phyloP scores from a whole-genome alignment of 2,888 invertebrate species.

The Phorcus lineatus region DNA sequence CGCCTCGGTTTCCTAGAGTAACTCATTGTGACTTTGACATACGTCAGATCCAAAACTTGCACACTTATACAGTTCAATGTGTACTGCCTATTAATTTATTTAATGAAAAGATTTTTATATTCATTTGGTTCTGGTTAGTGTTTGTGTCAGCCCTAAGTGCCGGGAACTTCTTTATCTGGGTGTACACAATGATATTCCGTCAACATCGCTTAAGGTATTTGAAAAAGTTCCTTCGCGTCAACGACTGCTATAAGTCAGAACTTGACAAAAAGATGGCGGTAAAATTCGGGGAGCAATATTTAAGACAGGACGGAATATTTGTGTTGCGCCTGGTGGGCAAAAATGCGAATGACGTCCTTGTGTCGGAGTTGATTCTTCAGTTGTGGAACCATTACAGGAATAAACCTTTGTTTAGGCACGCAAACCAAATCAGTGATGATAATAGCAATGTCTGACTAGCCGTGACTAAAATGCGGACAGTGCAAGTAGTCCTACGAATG shows the following conservation, averaged over 20 bases:
- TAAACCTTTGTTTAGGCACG: conserved; percentile 69
- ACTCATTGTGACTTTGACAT: conserved; percentile 75
- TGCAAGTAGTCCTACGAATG: conserved; percentile 55
- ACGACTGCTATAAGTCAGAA: conserved; percentile 70
- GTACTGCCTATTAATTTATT: conserved; percentile 74
- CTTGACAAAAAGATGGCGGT: conserved; percentile 71
- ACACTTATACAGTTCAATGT: conserved; percentile 76
- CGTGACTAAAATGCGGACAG: conserved; percentile 57
- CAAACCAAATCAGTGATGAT: conserved; percentile 70
- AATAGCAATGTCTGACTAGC: conserved; percentile 72
- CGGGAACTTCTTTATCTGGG: conserved; percentile 76
- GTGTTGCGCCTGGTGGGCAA: conserved; percentile 74
- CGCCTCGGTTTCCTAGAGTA: conserved; percentile 73
- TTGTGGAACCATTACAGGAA: conserved; percentile 74
- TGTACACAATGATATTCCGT: conserved; percentile 70
- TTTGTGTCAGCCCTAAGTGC: conserved; percentile 76
- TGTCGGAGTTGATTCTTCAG: conserved; percentile 73
- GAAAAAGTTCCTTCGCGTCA: conserved; percentile 70
- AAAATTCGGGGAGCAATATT: conserved; percentile 73
- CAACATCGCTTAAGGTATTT: conserved; percentile 69
- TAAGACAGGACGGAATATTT: conserved; percentile 74
- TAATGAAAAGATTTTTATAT: conserved; percentile 76
- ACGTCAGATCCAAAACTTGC: conserved; percentile 76
- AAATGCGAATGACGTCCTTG: conserved; percentile 75
- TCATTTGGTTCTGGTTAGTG: conserved; percentile 78